These are phyloP conservation scores for Dynastes tityus DNA, from an alignment of 2,888 invertebrate genomes.

Conservation along the genomic window DNA sequence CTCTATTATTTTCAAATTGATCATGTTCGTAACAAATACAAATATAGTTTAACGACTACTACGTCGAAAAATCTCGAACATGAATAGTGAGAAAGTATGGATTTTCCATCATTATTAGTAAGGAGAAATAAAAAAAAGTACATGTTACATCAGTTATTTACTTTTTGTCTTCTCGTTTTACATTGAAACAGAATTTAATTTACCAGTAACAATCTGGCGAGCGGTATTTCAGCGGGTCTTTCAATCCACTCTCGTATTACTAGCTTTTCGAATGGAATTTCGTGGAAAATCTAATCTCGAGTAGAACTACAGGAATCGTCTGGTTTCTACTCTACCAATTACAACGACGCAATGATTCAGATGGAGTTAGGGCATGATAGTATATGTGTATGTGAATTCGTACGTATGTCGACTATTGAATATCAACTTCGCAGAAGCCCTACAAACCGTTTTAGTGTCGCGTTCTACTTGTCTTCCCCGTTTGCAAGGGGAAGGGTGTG, in stretches of 20 bases:
- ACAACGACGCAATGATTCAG: neutral
- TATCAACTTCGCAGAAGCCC: neutral
- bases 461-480: neutral
- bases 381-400: neutral
- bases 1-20: too few species aligned
- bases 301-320: neutral
- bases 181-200: neutral
- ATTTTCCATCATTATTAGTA: too few species aligned
- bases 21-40: too few species aligned
- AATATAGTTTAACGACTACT: too few species aligned
- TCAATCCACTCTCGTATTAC: neutral
- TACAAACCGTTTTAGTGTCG: neutral
- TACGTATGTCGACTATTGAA: neutral
- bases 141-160: neutral
- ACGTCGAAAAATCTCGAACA: too few species aligned
- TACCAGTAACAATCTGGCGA: neutral
- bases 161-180: neutral
- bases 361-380: neutral
- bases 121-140: too few species aligned
- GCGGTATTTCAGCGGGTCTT: neutral
- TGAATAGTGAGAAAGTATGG: too few species aligned
- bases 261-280: conserved; percentile 21
- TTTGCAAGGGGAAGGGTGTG: neutral
- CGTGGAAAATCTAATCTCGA: conserved; percentile 10
- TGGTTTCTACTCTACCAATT: neutral